Percentiles rank a stretch among this genome's conserved stretches.
Conservation (phyloP, 2,888 invertebrate species). For the Nemoura dubitans region DNA sequence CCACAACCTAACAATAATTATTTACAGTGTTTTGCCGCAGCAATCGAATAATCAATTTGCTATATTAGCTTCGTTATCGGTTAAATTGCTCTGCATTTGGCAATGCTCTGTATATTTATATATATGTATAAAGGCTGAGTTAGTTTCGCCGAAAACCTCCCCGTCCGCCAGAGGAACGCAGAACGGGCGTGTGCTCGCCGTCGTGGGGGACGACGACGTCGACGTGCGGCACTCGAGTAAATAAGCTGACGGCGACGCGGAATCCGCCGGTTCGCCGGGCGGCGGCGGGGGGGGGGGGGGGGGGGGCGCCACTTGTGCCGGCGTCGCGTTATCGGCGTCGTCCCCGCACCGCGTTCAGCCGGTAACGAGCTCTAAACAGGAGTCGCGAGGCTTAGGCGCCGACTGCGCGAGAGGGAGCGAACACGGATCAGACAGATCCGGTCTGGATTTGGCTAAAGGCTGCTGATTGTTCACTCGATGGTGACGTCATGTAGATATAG, state of each 20-base stretch:
- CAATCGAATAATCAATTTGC: background rate
- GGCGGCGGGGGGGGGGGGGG: no score
- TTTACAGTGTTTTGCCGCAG: background rate
- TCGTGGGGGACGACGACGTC: no score
- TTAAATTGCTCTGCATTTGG: background rate
- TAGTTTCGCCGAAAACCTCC: no score
- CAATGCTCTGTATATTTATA: no score
- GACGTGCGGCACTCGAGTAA: background rate
- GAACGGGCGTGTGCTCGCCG: background rate
- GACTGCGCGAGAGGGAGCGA: background rate
- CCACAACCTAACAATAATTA: background rate
- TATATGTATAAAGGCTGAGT: no score
- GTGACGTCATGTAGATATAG: background rate
- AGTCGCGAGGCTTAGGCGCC: background rate
- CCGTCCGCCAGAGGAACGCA: background rate
- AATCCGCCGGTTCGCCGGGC: no score
- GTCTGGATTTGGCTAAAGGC: constrained; percentile 34
- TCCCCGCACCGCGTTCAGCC: background rate
- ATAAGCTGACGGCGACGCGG: background rate
- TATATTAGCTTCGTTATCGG: background rate
- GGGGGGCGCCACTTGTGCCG: background rate
- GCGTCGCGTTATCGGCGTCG: background rate
- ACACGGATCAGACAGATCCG: constrained; percentile 27
- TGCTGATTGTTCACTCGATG: constrained; percentile 34
- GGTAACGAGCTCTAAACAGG: background rate